phyloP scores from a whole-genome alignment of 2,888 invertebrate genomes.

The Tetheella fluctuosa region DNA sequence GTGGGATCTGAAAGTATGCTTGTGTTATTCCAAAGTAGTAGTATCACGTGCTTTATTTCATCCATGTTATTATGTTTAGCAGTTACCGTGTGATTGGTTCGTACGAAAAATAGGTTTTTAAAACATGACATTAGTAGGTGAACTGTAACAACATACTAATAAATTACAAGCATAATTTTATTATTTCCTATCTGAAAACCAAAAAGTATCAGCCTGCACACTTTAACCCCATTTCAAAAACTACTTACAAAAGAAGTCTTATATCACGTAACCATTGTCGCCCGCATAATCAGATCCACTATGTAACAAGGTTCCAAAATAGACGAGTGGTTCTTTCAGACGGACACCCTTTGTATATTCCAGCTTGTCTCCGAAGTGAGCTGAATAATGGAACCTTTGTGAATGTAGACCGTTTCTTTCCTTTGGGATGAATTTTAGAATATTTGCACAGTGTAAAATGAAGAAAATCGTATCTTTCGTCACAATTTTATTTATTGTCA shows the following conservation, averaged over 20 bases:
- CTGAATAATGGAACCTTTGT: conserved; percentile 45
- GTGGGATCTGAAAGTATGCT: too few relatives aligned
- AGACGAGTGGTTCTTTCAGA: conserved; percentile 46
- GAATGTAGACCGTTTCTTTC: conserved; percentile 26
- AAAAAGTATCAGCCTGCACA: conserved; percentile 23
- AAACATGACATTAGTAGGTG: too few relatives aligned
- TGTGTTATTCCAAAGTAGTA: too few relatives aligned
- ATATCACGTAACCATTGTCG: conserved; percentile 27
- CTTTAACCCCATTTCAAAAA: conserved; percentile 20
- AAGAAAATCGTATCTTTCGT: too few relatives aligned
- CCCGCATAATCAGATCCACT: conserved; percentile 50
- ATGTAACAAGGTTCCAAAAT: conserved; percentile 51
- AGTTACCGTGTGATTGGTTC: too few relatives aligned
- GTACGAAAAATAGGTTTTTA: too few relatives aligned
- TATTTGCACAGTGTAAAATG: conserved; percentile 30
- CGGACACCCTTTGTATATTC: conserved; percentile 49
- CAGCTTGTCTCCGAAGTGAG: conserved; percentile 35
- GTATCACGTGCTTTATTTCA: too few relatives aligned
- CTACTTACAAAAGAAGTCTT: conserved; percentile 36
- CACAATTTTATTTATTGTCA: background rate
- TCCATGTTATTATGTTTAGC: too few relatives aligned
- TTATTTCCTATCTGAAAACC: too few relatives aligned
- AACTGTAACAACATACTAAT: too few relatives aligned
- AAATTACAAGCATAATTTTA: too few relatives aligned
- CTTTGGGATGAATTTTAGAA: conserved; percentile 38